Conservation (phyloP, 2,888 invertebrate genomes). For the Meiosimyza decipiens region DNA sequence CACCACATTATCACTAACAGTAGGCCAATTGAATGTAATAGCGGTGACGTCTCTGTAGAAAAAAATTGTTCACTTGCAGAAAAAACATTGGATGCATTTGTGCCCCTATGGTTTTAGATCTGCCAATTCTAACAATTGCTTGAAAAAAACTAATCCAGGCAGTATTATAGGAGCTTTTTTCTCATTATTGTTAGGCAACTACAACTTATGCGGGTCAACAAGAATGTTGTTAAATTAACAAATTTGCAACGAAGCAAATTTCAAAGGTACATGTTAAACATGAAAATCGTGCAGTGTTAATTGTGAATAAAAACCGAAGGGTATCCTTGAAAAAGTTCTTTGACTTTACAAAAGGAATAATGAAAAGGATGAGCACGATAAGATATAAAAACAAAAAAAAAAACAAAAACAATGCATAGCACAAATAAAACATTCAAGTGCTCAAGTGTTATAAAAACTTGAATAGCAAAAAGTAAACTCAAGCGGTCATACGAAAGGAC, state of each 20-base stretch:
- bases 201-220: no score
- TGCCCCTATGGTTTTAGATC: no score
- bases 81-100: no score
- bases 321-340: conserved; percentile 62
- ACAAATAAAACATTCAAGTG: conserved; percentile 12
- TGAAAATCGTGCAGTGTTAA: background rate
- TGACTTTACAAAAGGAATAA: conserved; percentile 46
- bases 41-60: no score
- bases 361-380: conserved; percentile 14
- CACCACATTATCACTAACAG: no score
- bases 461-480: conserved; percentile 23
- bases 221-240: background rate
- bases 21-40: no score
- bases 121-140: no score
- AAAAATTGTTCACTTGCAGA: no score
- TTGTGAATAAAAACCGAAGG: conserved; percentile 20
- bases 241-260: background rate
- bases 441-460: background rate
- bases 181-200: no score
- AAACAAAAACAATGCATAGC: background rate
- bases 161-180: no score
- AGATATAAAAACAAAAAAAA: conserved; percentile 2
- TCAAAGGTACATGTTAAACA: background rate
- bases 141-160: no score
- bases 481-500: conserved; percentile 32